Evolutionary conservation across 2,888 invertebrate genomes (phyloP).

Genomic region (Crocallis elinguaria): DNA sequence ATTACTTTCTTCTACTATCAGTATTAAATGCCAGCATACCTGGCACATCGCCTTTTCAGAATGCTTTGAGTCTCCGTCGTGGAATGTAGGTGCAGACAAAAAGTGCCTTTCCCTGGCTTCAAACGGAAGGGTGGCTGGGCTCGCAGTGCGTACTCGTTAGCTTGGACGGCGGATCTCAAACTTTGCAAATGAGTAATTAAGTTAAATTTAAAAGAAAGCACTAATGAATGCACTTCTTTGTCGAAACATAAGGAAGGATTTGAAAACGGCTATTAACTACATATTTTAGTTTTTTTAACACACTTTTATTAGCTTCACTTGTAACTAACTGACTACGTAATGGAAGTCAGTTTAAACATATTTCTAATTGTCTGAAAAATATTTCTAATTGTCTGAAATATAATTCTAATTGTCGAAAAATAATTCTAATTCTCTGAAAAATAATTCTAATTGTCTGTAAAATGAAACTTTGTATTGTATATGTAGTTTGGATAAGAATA

Average conservation of each 20-base stretch:
- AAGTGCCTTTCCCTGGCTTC: conserved; percentile 67
- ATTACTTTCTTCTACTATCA: conserved; percentile 1
- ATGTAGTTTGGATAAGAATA: too few relatives aligned
- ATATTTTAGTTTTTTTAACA: too few relatives aligned
- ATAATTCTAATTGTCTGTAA: too few relatives aligned
- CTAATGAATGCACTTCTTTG: background rate
- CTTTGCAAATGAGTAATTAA: conserved; percentile 19
- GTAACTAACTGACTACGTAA: too few relatives aligned
- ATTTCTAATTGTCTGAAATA: too few relatives aligned
- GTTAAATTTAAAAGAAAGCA: background rate
- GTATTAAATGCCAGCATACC: conserved; percentile 40
- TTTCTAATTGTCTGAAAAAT: too few relatives aligned
- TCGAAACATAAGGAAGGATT: background rate
- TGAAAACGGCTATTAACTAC: background rate
- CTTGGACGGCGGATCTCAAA: conserved; percentile 54
- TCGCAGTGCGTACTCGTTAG: conserved; percentile 65
- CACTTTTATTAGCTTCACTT: too few relatives aligned
- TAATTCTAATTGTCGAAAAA: too few relatives aligned
- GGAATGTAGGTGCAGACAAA: conserved; percentile 78
- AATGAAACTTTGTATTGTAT: too few relatives aligned
- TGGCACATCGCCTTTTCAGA: conserved; percentile 51
- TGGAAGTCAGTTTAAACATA: too few relatives aligned
- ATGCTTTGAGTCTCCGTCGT: conserved; percentile 65
- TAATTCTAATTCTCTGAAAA: too few relatives aligned
- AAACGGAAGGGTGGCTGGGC: conserved; percentile 74